phyloP scores from a whole-genome alignment of 2,113 vertebrate genomes.

The Nycticebus coucang region DNA sequence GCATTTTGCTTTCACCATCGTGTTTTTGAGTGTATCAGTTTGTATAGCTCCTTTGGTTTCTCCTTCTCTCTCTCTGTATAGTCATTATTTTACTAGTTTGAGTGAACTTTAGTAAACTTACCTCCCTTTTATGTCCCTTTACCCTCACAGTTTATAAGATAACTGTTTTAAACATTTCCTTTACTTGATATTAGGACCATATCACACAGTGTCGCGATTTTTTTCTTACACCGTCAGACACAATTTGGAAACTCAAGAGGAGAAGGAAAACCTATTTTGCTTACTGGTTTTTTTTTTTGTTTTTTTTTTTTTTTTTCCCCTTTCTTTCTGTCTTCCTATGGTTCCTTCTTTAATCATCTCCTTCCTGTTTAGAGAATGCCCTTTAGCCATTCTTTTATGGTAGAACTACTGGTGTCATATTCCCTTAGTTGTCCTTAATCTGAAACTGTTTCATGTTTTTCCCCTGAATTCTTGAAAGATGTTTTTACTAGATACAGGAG shows the following conservation, averaged over 20 bases:
- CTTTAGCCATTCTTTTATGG: neutral
- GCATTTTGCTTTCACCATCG: neutral
- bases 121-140: neutral
- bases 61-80: too few species aligned
- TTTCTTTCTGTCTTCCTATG: too few species aligned
- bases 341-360: neutral
- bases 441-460: neutral
- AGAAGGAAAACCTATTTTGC: neutral
- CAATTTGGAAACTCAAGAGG: neutral
- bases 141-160: neutral
- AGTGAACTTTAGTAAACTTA: neutral
- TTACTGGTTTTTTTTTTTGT: too few species aligned
- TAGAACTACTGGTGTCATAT: neutral
- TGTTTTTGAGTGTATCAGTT: neutral
- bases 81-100: neutral
- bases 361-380: too few species aligned
- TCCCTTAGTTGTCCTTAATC: neutral
- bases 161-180: neutral
- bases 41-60: neutral
- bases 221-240: neutral
- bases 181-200: neutral
- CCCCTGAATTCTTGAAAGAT: neutral
- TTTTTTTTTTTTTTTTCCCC: too few species aligned
- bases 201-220: neutral
- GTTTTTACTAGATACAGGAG: neutral